phyloP scores from a whole-genome alignment of 2,797 vertebrate genomes.

The Rousettus madagascariensis region DNA sequence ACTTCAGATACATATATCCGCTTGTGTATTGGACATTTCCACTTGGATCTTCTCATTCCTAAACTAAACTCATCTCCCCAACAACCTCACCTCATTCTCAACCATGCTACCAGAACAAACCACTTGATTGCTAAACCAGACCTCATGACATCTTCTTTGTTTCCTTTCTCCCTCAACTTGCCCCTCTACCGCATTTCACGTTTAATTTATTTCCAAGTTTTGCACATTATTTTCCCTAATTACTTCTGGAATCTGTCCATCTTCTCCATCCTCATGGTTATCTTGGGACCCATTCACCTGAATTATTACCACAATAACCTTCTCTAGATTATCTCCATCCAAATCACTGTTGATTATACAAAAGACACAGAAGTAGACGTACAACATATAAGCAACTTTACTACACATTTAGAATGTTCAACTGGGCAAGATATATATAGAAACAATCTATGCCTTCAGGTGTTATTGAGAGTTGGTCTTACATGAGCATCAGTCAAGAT shows the following conservation, averaged over 20 bases:
- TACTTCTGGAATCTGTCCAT: background rate
- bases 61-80: background rate
- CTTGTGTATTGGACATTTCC: background rate
- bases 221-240: background rate
- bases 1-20: background rate
- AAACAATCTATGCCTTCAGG: background rate
- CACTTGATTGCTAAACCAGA: background rate
- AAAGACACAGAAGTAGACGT: background rate
- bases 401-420: background rate
- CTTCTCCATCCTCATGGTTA: background rate
- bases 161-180: background rate
- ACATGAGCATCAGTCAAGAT: rapidly evolving
- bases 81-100: no score
- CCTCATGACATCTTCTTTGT: background rate
- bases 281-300: background rate
- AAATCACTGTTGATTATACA: background rate
- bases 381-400: background rate
- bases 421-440: background rate
- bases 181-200: background rate
- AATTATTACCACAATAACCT: background rate
- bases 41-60: background rate
- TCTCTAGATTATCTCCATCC: background rate
- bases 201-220: background rate
- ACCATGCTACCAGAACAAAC: background rate
- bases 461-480: no score